Evolutionary conservation across 2,797 vertebrate species (phyloP), one percentile per base, ranked within the genome.

Genomic region (Choloepus didactylus): DNA sequence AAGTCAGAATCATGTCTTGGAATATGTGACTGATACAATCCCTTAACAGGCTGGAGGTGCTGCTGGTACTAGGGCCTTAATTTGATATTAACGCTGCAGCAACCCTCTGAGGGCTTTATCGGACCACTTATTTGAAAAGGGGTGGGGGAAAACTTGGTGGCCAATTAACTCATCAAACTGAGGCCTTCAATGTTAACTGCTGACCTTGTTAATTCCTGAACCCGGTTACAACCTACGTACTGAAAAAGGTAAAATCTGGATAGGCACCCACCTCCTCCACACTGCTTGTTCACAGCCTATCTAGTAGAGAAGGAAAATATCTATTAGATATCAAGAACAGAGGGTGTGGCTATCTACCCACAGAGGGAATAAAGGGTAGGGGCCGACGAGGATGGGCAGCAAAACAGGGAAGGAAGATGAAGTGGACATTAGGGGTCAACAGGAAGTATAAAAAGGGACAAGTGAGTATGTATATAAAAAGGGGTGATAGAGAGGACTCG

Each of bases 281-380:
- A 31, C 59, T 19, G 70, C 59, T n/a, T 31, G 79, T 64, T 69
- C 86, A 79, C 64, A 86, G 64, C 29, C 73, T n/a, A 49, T 64
- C 90, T 38, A 60, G 69, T 11, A 54, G 18, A 76, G 79, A 91
- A 92, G 91, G 16, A 75, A 25, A 87, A 56, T 11, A 64, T 11
- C 51, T 31, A 46, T 41, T 15, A 60, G 66, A 25, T 79, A 75
- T 46, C 76, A 80, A 73, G 77, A 44, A 46, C 38, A 69, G 60
- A 84, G 85, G 89, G 90, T 93, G 95, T 87, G 95, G 89, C 89
- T 89, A 56, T 41, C 80, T 64, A 54, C 76, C 79, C 77, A 59
- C 0, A 35, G 31, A 86, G 72, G 44, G 23, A 73, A 60, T 9
- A 25, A 66, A 51, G 29, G n/a, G 86, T 49, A 70, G 66, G 49